phyloP scores from a whole-genome alignment of 1,140 invertebrate genomes.

The Anoplophora glabripennis region DNA sequence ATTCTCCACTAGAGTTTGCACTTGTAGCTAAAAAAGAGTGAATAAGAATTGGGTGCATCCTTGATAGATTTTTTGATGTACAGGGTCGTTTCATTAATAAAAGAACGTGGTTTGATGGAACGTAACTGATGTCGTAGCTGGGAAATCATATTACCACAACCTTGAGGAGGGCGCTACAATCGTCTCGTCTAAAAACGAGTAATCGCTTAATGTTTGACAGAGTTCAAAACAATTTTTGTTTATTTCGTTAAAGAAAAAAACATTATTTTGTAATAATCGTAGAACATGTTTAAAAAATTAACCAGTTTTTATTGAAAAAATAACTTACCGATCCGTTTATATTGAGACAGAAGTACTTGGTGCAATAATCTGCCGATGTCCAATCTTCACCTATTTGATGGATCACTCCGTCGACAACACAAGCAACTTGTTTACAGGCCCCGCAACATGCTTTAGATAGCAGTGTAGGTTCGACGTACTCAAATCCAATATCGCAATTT shows the following conservation, averaged over 20 bases:
- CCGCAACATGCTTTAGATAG: constrained; percentile 61
- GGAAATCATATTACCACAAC: no score
- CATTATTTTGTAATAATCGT: no score
- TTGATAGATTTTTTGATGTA: no score
- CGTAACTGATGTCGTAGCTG: no score
- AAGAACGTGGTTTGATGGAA: no score
- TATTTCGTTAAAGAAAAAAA: no score
- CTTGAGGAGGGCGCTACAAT: no score
- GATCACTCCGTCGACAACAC: constrained; percentile 55
- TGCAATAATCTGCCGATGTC: constrained; percentile 60
- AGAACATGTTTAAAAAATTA: no score
- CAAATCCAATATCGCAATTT: constrained; percentile 44
- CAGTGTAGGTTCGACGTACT: constrained; percentile 45
- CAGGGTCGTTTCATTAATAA: no score
- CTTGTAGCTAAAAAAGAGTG: constrained; percentile 37
- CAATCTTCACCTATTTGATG: constrained; percentile 55
- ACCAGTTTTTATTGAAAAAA: constrained; percentile 1
- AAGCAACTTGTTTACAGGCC: constrained; percentile 59
- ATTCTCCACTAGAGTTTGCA: constrained; percentile 29
- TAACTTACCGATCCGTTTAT: constrained; percentile 55
- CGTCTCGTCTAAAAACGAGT: no score
- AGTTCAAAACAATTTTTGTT: no score
- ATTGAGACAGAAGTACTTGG: constrained; percentile 55
- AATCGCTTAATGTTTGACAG: no score
- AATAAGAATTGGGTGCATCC: neutral